Evolutionary conservation across 1,140 invertebrate species (phyloP).

Genomic region (Laodelphax striatellus): DNA sequence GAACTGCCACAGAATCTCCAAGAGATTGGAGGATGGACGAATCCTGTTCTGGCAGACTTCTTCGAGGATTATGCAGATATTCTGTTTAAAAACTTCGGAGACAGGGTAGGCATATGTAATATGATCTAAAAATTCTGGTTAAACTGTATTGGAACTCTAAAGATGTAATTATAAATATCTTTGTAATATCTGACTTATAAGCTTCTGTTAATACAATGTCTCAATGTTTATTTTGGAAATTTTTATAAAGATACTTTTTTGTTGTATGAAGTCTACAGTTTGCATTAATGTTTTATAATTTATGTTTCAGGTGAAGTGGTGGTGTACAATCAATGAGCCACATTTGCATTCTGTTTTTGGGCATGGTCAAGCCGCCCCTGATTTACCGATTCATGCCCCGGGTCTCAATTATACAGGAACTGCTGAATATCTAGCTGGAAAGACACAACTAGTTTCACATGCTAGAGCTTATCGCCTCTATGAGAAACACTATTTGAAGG

Average conservation of each 20-base stretch:
- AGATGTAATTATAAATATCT: no score
- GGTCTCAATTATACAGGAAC: constrained; percentile 23
- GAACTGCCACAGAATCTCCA: constrained; percentile 39
- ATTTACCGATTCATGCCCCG: constrained; percentile 22
- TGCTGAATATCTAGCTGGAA: constrained; percentile 31
- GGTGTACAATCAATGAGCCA: constrained; percentile 41
- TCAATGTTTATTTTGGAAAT: no score
- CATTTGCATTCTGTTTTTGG: constrained; percentile 27
- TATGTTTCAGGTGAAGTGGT: constrained; percentile 32
- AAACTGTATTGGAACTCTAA: no score
- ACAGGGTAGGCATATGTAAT: constrained; percentile 26
- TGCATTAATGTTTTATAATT: no score
- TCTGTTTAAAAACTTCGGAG: constrained; percentile 40
- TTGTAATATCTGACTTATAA: no score
- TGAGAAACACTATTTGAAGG: constrained; percentile 26
- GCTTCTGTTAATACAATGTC: no score
- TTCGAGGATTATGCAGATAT: constrained; percentile 39
- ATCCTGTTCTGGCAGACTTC: constrained; percentile 41
- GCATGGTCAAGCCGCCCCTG: constrained; percentile 27
- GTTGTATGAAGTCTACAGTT: no score
- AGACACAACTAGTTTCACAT: constrained; percentile 33
- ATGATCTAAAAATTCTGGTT: no score
- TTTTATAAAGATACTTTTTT: no score
- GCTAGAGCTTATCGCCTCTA: constrained; percentile 34
- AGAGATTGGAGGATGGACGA: constrained; percentile 47